Evolutionary conservation across 2,797 vertebrate species (phyloP), one percentile per base, ranked within the genome.

Genomic region (Anguilla marmorata): DNA sequence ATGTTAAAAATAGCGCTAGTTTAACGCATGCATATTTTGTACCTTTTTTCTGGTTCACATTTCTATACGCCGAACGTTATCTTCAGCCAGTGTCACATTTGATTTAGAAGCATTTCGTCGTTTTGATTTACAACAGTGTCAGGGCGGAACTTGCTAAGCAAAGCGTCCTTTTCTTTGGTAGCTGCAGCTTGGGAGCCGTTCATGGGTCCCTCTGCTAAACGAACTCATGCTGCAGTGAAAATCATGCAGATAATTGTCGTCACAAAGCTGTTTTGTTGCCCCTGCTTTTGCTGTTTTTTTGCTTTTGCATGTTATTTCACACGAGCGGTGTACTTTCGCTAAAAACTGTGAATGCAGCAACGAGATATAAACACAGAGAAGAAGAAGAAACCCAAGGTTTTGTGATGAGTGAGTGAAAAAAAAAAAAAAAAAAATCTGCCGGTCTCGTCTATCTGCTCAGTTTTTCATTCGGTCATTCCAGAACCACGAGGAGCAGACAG

Each of bases 381-480:
- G 27, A n/a, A 84, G 27, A 56, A 56, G 50, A 33, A 56, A 84
- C n/a, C 24, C 27, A 45, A 45, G 12, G 52, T 84, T 84, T 84
- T 52, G 41, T 5, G 14, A 33, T 50, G 19, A 30, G 50, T 30
- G 83, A 37, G 27, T 56, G 83, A 82, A 82, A 82, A 24, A 54
- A 54, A 24, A n/a, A 84, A 54, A 56, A 56, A 54, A 24, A 27
- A 84, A 56, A 56, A 56, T 33, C 83, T 33, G 3, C 83, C n/a
- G 83, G 83, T 56, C 50, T 56, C 27, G 6, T 84, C 83, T 16
- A 58, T 84, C 80, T 21, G 45, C 41, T 52, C 80, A 83, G 80
- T 84, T 84, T 84, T 58, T 84, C 52, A 84, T 84, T 84, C 27
- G 52, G 83, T 84, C 83, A 84, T 84, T 84, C 52, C 83, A 54